Base-by-base conservation (phyloP, 2,888 invertebrate genomes). In the Lampropteryx suffumata region DNA sequence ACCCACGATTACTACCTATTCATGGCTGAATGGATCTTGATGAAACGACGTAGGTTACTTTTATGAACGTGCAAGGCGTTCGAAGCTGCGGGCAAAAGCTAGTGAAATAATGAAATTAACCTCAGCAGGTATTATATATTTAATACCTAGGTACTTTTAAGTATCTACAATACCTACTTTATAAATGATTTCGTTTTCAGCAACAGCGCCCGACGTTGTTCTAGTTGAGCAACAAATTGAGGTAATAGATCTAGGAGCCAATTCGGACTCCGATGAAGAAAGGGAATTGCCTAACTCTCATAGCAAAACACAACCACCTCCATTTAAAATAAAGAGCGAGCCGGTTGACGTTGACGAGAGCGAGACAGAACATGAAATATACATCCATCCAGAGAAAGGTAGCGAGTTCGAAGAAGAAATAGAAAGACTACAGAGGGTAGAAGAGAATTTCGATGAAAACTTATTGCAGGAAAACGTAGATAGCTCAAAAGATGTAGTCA, bases 201-300 rank as follows among this genome's bases (percentile, higher is more conserved):
- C 69, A 33, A 64, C 60, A 24, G 74, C 64, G 14, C 75, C 77
- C 1, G 85, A 85, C 33, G 34, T 84, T 0, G 63, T 75, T 9
- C 37, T 82, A 1, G 52, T 88, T 1, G 88, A 88, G 58, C 78
- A 77, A 5, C 61, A 57, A 1, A 71, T 88, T 11, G 87, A 86
- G 61, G 83, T 80, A 0, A 83, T 88, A 30, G 75, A 80, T 32
- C 60, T 82, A 10, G 72, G 66, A 9, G 57, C 62, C 0, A 77
- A 79, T 17, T 76, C 76, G 1, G 84, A 80, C 17, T 46, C 56
- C 1, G 73, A 68, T 13, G 57, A 55, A 35, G 64, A 50, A 14
- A 28, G 12, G 10, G 40, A 37, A 21, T 5, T 2, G 12, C 11
- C n/a, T 27, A 37, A 11, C 4, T 41, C 51, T 11, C 35, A 10